Conservation (phyloP, 2,888 invertebrate genomes). For the Strigamia maritima region DNA sequence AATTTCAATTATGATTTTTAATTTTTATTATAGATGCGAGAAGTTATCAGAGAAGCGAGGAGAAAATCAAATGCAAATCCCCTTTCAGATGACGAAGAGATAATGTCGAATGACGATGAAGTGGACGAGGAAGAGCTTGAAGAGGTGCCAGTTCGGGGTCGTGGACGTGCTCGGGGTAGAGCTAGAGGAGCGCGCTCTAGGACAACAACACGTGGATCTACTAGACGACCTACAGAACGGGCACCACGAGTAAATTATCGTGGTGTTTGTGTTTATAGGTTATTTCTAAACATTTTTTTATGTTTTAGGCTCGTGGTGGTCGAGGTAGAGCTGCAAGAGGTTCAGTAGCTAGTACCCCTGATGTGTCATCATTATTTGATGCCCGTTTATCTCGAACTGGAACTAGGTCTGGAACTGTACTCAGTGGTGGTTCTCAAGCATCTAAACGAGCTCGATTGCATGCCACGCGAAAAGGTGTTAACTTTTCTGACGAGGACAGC, state of each 20-base stretch:
- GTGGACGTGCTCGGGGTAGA: background rate
- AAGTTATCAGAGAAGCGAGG: conserved; percentile 2
- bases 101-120: background rate
- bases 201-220: background rate
- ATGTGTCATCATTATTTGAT: background rate
- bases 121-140: background rate
- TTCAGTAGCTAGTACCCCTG: background rate
- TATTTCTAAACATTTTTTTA: background rate
- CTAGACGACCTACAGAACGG: background rate
- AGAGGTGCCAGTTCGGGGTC: background rate
- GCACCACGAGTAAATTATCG: background rate
- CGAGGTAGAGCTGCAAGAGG: background rate
- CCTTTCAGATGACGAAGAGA: background rate
- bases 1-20: background rate
- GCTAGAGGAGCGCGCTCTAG: background rate
- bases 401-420: background rate
- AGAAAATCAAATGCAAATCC: background rate
- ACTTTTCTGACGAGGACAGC: background rate
- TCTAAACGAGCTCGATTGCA: background rate
- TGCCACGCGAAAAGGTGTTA: background rate
- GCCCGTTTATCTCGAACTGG: background rate
- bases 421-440: background rate
- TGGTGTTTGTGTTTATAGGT: background rate
- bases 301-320: background rate
- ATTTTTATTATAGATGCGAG: background rate